A percentile compares a stretch with the other conserved stretches of the same genome.
These are phyloP conservation scores for Leptopilina syphax DNA, from an alignment of 2,888 invertebrate genomes.

Conservation along the genomic window DNA sequence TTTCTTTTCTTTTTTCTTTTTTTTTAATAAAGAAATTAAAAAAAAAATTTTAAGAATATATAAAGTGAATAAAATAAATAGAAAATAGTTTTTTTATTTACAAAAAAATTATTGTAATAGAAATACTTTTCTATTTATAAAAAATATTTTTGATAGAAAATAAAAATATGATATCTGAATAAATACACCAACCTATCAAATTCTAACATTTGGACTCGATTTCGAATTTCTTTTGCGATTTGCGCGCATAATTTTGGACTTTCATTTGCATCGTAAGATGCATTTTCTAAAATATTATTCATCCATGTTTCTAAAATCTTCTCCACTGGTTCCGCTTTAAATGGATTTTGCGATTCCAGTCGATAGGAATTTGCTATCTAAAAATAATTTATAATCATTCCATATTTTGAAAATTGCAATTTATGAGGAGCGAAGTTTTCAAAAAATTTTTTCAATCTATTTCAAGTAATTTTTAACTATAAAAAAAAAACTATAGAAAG, in stretches of 20 bases:
- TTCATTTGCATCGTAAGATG: conserved; percentile 81
- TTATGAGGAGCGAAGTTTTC: neutral
- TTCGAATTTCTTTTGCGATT: conserved; percentile 81
- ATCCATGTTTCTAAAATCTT: conserved; percentile 81
- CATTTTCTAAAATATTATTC: conserved; percentile 79
- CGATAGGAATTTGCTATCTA: conserved; percentile 80
- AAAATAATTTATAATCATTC: neutral
- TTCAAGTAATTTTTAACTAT: too few species aligned
- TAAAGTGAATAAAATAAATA: too few species aligned
- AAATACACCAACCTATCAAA: conserved; percentile 81
- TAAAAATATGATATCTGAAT: neutral
- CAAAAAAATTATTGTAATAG: too few species aligned
- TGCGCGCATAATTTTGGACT: conserved; percentile 80
- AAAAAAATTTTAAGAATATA: too few species aligned
- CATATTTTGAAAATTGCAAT: neutral
- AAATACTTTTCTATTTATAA: too few species aligned
- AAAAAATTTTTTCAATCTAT: too few species aligned
- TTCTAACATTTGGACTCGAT: conserved; percentile 81
- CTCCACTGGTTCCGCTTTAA: conserved; percentile 81
- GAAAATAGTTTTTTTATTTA: too few species aligned
- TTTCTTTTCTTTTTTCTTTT: too few species aligned
- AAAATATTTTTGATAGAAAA: too few species aligned
- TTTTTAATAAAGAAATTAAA: too few species aligned
- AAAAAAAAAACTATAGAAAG: too few species aligned
- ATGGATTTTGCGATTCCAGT: conserved; percentile 81